Evolutionary conservation across 2,113 vertebrate species (phyloP).

Genomic region (Turnix velox): DNA sequence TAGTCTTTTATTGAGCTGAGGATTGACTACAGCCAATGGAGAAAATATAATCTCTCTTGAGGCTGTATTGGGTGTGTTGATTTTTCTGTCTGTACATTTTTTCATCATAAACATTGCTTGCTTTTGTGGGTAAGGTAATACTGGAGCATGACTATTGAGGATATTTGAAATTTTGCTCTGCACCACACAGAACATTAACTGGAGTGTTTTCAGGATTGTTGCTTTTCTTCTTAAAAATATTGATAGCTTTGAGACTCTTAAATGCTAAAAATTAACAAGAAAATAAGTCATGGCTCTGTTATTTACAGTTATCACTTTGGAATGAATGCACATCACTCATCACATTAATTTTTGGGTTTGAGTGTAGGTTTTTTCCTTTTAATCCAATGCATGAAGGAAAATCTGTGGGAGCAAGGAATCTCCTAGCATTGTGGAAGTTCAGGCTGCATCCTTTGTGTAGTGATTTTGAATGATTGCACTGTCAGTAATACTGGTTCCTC

Average conservation of each 20-base stretch:
- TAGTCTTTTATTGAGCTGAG: neutral
- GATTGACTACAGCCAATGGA: neutral
- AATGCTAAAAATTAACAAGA: neutral
- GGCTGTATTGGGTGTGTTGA: neutral
- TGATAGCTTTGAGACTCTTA: neutral
- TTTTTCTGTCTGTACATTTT: neutral
- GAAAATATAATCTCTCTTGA: neutral
- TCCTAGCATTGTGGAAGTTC: neutral
- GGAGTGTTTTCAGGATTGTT: neutral
- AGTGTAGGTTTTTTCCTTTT: neutral
- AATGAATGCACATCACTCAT: neutral
- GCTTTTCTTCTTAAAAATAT: neutral
- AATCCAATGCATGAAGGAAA: conserved; percentile 52
- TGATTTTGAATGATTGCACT: neutral
- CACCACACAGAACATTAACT: neutral
- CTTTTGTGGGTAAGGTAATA: neutral
- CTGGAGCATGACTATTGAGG: neutral
- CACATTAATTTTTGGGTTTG: neutral
- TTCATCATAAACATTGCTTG: neutral
- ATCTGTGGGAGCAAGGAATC: conserved; percentile 21
- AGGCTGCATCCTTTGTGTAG: conserved; percentile 11
- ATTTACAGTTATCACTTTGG: neutral
- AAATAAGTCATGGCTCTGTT: neutral
- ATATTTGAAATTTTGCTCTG: neutral
- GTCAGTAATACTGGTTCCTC: conserved; percentile 76